Conservation (phyloP, 2,888 invertebrate genomes). For the Andrena marginata region DNA sequence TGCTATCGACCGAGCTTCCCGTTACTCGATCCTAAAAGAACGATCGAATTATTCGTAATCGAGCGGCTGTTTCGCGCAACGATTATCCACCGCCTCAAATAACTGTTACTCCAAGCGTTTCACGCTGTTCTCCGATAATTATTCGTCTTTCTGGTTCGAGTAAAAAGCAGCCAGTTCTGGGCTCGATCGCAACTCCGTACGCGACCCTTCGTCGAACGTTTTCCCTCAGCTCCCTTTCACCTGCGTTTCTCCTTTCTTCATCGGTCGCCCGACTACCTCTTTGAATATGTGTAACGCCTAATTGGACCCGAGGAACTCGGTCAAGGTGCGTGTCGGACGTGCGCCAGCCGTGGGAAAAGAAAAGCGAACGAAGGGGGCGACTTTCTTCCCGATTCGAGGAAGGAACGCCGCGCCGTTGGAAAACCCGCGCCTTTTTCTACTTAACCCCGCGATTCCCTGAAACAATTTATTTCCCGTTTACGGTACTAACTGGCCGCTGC, state of each 20-base stretch:
- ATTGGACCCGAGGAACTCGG: conserved; percentile 68
- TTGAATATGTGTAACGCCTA: conserved; percentile 66
- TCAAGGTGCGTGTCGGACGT: conserved; percentile 71
- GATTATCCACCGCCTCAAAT: neutral
- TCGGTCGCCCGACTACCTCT: conserved; percentile 20
- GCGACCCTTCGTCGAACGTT: conserved; percentile 30
- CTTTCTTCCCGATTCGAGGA: conserved; percentile 50
- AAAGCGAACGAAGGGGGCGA: conserved; percentile 65
- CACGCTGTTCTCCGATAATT: conserved; percentile 18
- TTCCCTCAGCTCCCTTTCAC: conserved; percentile 25
- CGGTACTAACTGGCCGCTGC: conserved; percentile 3
- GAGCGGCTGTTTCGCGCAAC: conserved; percentile 10
- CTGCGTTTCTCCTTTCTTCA: conserved; percentile 27
- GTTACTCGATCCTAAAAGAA: conserved; percentile 23
- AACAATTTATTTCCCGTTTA: conserved; percentile 18
- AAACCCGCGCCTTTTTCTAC: conserved; percentile 14
- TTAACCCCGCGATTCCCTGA: conserved; percentile 7
- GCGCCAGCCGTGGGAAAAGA: conserved; percentile 73
- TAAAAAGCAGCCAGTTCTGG: conserved; percentile 6
- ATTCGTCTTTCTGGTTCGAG: neutral
- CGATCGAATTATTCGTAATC: conserved; percentile 25
- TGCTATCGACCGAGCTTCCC: conserved; percentile 19
- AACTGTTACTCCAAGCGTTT: conserved; percentile 25
- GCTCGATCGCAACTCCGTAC: neutral
- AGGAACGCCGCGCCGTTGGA: neutral